Evolutionary conservation across 2,888 invertebrate species (phyloP).

Genomic region (Rhyacophila evoluta): DNA sequence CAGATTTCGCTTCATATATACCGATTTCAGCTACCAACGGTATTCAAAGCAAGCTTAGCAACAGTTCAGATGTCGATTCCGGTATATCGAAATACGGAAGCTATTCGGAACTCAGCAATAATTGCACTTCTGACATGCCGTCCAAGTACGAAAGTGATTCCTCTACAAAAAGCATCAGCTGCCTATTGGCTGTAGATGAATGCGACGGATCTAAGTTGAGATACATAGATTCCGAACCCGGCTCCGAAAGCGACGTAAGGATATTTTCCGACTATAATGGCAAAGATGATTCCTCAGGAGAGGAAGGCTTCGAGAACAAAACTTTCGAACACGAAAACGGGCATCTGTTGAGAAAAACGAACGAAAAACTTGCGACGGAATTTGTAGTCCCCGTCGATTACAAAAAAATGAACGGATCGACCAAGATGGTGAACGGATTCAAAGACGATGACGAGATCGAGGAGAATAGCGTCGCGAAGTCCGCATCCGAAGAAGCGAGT

Average conservation of each 20-base stretch:
- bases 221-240: conserved; percentile 53
- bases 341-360: conserved; percentile 63
- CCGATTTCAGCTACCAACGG: conserved; percentile 69
- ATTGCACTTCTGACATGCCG: conserved; percentile 56
- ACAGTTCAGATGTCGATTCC: conserved; percentile 17
- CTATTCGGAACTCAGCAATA: conserved; percentile 30
- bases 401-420: conserved; percentile 39
- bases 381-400: conserved; percentile 10
- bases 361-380: conserved; percentile 56
- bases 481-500: conserved; percentile 57
- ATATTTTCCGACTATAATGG: conserved; percentile 64
- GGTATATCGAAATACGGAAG: not conserved
- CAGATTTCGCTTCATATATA: conserved; percentile 74
- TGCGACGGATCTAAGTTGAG: conserved; percentile 54
- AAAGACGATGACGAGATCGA: conserved; percentile 62
- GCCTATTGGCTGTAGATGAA: conserved; percentile 64
- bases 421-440: conserved; percentile 51
- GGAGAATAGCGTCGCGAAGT: conserved; percentile 56
- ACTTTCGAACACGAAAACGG: conserved; percentile 68
- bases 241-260: conserved; percentile 56
- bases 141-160: conserved; percentile 56
- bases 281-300: conserved; percentile 64
- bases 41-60: conserved; percentile 35
- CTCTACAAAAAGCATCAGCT: conserved; percentile 61
- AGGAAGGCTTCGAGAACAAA: conserved; percentile 66